Evolutionary conservation across 1,140 invertebrate species (phyloP).

Genomic region (Antheraea mylitta): DNA sequence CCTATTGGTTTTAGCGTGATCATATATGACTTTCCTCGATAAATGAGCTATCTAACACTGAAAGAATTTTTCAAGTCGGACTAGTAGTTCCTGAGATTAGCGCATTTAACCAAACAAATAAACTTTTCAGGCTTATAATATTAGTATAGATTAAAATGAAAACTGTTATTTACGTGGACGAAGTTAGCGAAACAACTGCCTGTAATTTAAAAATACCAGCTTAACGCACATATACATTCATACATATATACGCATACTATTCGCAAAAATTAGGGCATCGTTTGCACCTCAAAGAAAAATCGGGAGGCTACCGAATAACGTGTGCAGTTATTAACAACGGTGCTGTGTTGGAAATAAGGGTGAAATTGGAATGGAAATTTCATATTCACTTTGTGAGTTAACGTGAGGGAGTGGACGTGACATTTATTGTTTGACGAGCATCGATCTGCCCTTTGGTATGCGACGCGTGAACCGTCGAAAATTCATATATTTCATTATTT

Average conservation of each 20-base stretch:
- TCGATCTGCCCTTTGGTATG: slow-evolving; percentile 72
- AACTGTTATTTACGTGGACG: too few species aligned
- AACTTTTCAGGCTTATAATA: too few species aligned
- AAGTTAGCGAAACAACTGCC: too few species aligned
- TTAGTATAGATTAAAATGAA: too few species aligned
- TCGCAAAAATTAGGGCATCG: slow-evolving; percentile 60
- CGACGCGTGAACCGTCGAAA: slow-evolving; percentile 62
- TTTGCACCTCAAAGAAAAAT: slow-evolving; percentile 70
- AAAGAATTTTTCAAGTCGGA: too few species aligned
- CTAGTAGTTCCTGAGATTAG: too few species aligned
- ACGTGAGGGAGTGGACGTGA: slow-evolving; percentile 67
- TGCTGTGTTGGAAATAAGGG: slow-evolving; percentile 8
- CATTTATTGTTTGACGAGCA: slow-evolving; percentile 77
- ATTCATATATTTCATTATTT: slow-evolving; percentile 45
- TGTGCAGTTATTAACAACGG: slow-evolving; percentile 16
- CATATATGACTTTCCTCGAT: too few species aligned
- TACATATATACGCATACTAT: slow-evolving; percentile 36
- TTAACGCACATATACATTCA: too few species aligned
- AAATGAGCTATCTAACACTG: too few species aligned
- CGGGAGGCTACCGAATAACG: slow-evolving; percentile 31
- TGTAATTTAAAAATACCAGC: too few species aligned
- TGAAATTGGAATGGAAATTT: background rate
- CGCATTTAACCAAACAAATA: too few species aligned
- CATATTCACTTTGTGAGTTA: slow-evolving; percentile 31
- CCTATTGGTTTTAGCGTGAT: too few species aligned